phyloP scores from a whole-genome alignment of 2,113 vertebrate species.

The Columba livia region DNA sequence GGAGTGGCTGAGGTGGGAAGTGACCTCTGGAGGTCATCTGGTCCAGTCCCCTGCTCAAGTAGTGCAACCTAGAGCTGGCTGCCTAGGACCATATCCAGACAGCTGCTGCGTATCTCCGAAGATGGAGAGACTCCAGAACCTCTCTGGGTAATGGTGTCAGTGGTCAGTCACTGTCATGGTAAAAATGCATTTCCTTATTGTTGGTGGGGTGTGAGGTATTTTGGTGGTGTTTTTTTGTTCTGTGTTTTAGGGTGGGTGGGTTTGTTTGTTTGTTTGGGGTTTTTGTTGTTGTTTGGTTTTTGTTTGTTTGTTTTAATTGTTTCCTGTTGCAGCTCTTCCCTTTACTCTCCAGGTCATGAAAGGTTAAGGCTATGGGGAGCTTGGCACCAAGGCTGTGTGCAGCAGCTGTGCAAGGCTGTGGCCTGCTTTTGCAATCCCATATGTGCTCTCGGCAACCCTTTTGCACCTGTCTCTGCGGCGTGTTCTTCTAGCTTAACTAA shows the following conservation, averaged over 20 bases:
- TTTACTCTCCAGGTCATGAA: background rate
- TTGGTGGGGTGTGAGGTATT: background rate
- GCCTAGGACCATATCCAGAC: accelerated
- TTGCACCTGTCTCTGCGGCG: background rate
- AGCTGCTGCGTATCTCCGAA: background rate
- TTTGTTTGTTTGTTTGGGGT: too few species aligned
- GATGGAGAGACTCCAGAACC: background rate
- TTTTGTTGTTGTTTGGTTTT: too few species aligned
- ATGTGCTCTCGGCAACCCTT: background rate
- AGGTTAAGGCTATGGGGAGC: background rate
- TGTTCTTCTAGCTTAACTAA: background rate
- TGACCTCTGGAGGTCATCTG: background rate
- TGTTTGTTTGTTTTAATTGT: background rate
- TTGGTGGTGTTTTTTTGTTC: too few species aligned
- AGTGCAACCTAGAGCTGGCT: accelerated
- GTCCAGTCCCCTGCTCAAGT: background rate
- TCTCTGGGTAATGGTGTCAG: background rate
- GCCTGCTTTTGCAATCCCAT: background rate
- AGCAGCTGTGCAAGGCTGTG: background rate
- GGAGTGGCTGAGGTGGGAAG: background rate
- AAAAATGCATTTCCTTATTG: background rate
- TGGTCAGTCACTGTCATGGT: background rate
- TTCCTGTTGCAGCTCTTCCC: background rate
- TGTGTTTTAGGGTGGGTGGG: too few species aligned
- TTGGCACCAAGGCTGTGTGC: background rate